These are phyloP conservation scores for Megalopta genalis DNA, from an alignment of 1,140 invertebrate species.

Conservation along the genomic window DNA sequence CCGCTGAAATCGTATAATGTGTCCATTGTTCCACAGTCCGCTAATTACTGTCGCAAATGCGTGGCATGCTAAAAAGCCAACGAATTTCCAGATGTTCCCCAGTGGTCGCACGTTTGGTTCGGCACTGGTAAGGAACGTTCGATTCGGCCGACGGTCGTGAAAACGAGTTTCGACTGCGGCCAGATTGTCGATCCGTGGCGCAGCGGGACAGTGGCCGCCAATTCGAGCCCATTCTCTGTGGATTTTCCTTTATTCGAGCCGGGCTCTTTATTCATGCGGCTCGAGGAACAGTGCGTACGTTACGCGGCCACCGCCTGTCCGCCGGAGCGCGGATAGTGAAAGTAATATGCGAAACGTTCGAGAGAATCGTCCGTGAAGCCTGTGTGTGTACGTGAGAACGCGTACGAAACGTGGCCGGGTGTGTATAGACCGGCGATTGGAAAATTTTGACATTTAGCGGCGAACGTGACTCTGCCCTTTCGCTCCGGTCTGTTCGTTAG, in stretches of 20 bases:
- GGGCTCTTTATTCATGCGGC: slow-evolving; percentile 15
- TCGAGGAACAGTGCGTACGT: not conserved
- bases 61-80: too few relatives aligned
- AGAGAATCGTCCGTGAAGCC: too few relatives aligned
- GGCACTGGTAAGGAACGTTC: too few relatives aligned
- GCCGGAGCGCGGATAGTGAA: slow-evolving; percentile 63
- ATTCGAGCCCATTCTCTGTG: not conserved
- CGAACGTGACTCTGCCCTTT: slow-evolving; percentile 44
- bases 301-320: slow-evolving; percentile 16
- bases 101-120: too few relatives aligned
- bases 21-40: too few relatives aligned
- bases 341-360: slow-evolving; percentile 52
- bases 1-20: too few relatives aligned
- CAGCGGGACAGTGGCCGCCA: not conserved
- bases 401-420: not conserved
- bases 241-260: not conserved
- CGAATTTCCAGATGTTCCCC: too few relatives aligned
- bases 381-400: not conserved
- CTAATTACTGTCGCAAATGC: too few relatives aligned
- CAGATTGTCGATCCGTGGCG: too few relatives aligned
- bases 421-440: slow-evolving; percentile 26
- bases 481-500: not conserved
- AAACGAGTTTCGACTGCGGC: too few relatives aligned
- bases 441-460: slow-evolving; percentile 62
- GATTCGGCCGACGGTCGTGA: too few relatives aligned